phyloP scores from a whole-genome alignment of 1,140 invertebrate species.

The Drosophila micromelanica region DNA sequence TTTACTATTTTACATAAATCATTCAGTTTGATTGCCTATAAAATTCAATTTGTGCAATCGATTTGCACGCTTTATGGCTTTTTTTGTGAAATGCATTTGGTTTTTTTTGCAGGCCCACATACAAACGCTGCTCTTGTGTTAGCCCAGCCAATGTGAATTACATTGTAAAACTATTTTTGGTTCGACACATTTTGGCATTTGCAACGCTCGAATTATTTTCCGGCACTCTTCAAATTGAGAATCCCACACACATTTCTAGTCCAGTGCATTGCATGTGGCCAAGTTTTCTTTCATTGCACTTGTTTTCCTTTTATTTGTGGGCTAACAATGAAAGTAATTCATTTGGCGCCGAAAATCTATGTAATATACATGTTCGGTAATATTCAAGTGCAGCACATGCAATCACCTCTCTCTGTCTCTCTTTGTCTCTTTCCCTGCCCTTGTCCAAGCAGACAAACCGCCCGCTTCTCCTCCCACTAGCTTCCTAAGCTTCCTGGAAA shows the following conservation, averaged over 20 bases:
- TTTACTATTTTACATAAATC: constrained; percentile 63
- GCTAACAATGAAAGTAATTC: constrained; percentile 30
- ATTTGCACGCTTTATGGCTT: constrained; percentile 70
- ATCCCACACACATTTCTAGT: constrained; percentile 6
- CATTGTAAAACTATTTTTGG: constrained; percentile 32
- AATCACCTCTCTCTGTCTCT: not conserved
- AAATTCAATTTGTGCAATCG: constrained; percentile 71
- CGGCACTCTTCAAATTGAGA: constrained; percentile 1
- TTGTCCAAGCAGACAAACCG: constrained; percentile 10
- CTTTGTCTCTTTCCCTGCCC: constrained; percentile 2
- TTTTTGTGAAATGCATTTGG: constrained; percentile 22
- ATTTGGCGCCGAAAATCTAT: constrained; percentile 39
- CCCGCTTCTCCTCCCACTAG: not conserved
- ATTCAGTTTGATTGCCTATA: constrained; percentile 64
- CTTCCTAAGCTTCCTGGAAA: constrained; percentile 31
- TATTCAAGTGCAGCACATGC: constrained; percentile 23
- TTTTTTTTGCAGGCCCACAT: constrained; percentile 1
- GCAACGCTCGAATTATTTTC: constrained; percentile 9
- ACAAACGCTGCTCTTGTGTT: constrained; percentile 36
- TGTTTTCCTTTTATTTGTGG: not conserved
- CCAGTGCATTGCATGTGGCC: constrained; percentile 9
- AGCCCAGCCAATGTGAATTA: constrained; percentile 20
- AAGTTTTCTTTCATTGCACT: constrained; percentile 10
- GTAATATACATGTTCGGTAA: constrained; percentile 6
- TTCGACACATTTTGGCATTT: constrained; percentile 34